Percentiles rank a stretch among this genome's conserved stretches.
phyloP scores from a whole-genome alignment of 2,888 invertebrate genomes.

The Rosalia funebris region DNA sequence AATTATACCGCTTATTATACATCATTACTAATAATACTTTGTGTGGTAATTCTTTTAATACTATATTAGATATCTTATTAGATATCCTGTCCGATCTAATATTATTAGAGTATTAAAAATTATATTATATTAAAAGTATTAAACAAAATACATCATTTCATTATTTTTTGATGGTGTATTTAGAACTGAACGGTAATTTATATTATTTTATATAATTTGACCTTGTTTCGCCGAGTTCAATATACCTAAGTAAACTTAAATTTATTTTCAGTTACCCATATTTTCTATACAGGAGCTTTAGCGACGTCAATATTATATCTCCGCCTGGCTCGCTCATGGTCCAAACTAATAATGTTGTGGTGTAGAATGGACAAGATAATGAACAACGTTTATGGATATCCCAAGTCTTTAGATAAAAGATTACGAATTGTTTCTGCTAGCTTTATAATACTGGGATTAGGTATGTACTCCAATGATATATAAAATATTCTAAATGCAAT shows the following conservation, averaged over 20 bases:
- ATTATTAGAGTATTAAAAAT: too few relatives aligned
- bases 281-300: slow-evolving; percentile 32
- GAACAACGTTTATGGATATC: slow-evolving; percentile 46
- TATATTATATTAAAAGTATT: too few relatives aligned
- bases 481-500: too few relatives aligned
- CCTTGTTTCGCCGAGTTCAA: too few relatives aligned
- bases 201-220: slow-evolving; percentile 2
- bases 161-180: neutral
- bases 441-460: slow-evolving; percentile 33
- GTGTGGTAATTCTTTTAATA: too few relatives aligned
- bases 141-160: neutral
- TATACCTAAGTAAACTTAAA: too few relatives aligned
- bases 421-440: slow-evolving; percentile 31
- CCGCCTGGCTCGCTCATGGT: slow-evolving; percentile 43
- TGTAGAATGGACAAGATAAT: slow-evolving; percentile 45
- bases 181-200: neutral
- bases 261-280: slow-evolving; percentile 33
- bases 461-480: too few relatives aligned
- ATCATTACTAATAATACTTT: too few relatives aligned
- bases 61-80: too few relatives aligned
- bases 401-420: slow-evolving; percentile 38
- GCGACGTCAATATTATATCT: slow-evolving; percentile 37
- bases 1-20: too few relatives aligned
- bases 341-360: slow-evolving; percentile 44
- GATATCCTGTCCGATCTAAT: too few relatives aligned